Evolutionary conservation across 64 coral and sea anemone species (phyloP), one percentile per base, ranked within the genome.

Genomic region (Montipora sp.): DNA sequence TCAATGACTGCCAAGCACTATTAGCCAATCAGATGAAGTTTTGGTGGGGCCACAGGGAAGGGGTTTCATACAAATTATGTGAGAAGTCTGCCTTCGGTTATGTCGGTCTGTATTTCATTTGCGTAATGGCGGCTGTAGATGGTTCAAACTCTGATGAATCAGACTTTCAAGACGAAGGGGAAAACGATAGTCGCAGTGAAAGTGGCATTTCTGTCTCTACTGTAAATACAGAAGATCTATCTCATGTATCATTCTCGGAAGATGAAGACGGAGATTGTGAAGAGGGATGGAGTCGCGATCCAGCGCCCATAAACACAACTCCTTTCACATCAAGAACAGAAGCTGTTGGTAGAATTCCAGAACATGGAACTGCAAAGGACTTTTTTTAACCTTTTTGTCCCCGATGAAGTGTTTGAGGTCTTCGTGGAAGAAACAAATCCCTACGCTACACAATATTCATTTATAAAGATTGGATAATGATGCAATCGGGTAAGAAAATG

Each of bases 311-410:
- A 43, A 77, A 77, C 36, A 45, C 36, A 4, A 60, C 44, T 7
- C 69, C 63, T 47, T 69, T 88, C 23, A 69, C 47, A 16, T 69
- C 45, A 18, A 47, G 16, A 73, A 55, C 89, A 19, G 89, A 60
- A 81, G 58, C 77, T 47, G 75, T 80, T 58, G 69, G 84, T 81
- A 59, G 87, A 51, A 27, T 92, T 84, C 51, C 90, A 15, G 74
- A 92, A 65, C 72, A 87, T 23, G 90, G 90, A 77, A 87, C 43
- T 43, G 73, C 73, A 57, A 58, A 77, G 36, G 75, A 77, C 36
- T 36, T 77, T 77, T 47, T 77, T 48, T 77, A 15, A 77, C 15
- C 6, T 80, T 44, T 24, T 80, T 47, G 63, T 90, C 18, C 18
- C 88, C 8, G 77, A 77, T 77, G 75, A 77, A 77, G 12, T 77